These are phyloP conservation scores for Drosophila lutescens DNA, from an alignment of 2,888 invertebrate species.

Conservation along the genomic window DNA sequence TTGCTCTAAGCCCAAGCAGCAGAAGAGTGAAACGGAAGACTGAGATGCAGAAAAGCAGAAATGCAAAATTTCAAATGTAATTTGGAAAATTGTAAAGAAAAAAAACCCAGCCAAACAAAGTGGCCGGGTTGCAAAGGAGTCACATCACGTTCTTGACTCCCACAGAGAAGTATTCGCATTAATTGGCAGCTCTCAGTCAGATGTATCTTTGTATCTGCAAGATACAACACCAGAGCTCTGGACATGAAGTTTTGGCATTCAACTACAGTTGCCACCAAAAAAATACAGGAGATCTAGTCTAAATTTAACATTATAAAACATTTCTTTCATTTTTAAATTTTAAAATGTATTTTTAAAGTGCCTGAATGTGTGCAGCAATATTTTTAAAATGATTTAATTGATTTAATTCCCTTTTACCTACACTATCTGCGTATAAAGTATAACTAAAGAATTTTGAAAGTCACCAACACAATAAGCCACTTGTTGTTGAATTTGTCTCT, in stretches of 20 bases:
- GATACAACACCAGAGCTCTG: constrained; percentile 14
- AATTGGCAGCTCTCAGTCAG: constrained; percentile 48
- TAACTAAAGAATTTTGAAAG: too few relatives aligned
- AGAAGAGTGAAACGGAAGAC: constrained; percentile 1
- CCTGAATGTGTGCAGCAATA: too few relatives aligned
- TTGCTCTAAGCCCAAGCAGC: constrained; percentile 26
- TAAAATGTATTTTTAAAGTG: too few relatives aligned
- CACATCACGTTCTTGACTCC: constrained; percentile 52
- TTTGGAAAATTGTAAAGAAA: constrained; percentile 66
- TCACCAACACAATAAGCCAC: too few relatives aligned
- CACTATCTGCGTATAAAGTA: too few relatives aligned
- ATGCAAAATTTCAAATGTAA: constrained; percentile 67
- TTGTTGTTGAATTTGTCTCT: too few relatives aligned
- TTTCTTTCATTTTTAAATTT: too few relatives aligned
- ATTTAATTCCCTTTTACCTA: too few relatives aligned
- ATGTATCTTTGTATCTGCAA: constrained; percentile 31
- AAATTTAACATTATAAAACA: too few relatives aligned
- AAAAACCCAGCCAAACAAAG: constrained; percentile 28
- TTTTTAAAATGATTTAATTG: too few relatives aligned
- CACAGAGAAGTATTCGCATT: constrained; percentile 40
- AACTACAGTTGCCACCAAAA: background rate
- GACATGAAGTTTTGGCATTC: background rate
- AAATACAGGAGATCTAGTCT: background rate
- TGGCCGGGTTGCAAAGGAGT: constrained; percentile 16
- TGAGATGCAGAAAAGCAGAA: constrained; percentile 28